Conservation (phyloP, 2,113 vertebrate genomes). For the Phasianus colchicus region DNA sequence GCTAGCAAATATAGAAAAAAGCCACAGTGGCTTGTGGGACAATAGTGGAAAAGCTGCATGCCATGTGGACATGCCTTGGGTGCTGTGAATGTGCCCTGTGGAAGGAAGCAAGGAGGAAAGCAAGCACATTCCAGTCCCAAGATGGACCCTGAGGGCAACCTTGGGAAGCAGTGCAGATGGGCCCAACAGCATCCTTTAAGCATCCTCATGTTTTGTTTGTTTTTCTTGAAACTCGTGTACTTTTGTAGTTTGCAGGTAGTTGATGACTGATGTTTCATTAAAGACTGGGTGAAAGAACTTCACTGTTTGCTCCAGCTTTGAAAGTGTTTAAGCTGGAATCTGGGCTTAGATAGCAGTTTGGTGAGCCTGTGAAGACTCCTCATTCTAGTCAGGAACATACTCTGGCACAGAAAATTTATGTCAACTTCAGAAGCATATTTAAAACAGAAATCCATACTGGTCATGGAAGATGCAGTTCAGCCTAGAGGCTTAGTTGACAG, state of each 20-base stretch:
- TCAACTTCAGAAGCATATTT: not conserved
- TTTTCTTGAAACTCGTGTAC: not conserved
- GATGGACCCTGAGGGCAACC: not conserved
- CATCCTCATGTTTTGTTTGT: not conserved
- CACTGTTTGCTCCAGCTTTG: not conserved
- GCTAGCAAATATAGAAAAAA: not conserved
- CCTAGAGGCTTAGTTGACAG: not conserved
- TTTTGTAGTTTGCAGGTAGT: not conserved
- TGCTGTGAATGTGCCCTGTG: not conserved
- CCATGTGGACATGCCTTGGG: accelerated
- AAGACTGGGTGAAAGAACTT: not conserved
- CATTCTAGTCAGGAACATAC: not conserved
- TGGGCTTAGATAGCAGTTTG: not conserved
- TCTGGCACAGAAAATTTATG: not conserved
- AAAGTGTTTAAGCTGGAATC: not conserved
- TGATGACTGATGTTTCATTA: not conserved
- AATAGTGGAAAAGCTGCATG: not conserved
- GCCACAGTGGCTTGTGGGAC: not conserved
- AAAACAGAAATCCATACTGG: not conserved
- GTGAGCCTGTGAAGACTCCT: not conserved
- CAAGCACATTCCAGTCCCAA: not conserved
- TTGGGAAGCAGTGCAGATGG: not conserved
- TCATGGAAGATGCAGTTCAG: not conserved
- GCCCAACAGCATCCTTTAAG: not conserved
- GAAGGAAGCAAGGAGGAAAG: not conserved